Evolutionary conservation across 2,797 vertebrate species (phyloP).

Genomic region (Discoglossus pictus): DNA sequence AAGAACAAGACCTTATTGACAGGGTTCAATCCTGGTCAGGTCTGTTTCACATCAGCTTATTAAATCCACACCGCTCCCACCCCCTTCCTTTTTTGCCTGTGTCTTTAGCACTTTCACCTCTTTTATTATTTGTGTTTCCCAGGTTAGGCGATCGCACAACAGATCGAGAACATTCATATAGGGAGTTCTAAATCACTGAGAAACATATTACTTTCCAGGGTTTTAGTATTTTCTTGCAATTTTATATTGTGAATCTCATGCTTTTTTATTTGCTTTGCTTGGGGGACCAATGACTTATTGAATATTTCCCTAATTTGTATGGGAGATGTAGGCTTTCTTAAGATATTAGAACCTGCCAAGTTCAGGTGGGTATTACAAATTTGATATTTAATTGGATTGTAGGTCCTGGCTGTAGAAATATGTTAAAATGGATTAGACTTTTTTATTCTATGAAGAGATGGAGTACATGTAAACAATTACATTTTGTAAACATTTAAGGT

Average conservation of each 20-base stretch:
- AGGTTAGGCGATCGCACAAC: slow-evolving; percentile 30
- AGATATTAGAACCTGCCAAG: too few relatives aligned
- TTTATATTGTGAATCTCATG: slow-evolving; percentile 16
- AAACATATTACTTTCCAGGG: background rate
- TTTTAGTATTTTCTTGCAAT: background rate
- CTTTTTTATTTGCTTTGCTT: background rate
- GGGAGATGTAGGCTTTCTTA: background rate
- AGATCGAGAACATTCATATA: slow-evolving; percentile 29
- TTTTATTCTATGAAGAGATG: too few relatives aligned
- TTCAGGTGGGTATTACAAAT: too few relatives aligned
- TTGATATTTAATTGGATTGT: too few relatives aligned
- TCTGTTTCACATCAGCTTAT: slow-evolving; percentile 72
- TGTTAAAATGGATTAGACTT: too few relatives aligned
- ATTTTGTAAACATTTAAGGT: too few relatives aligned
- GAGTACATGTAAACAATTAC: too few relatives aligned
- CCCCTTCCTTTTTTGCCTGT: slow-evolving; percentile 32
- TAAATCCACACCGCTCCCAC: slow-evolving; percentile 56
- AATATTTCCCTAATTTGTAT: slow-evolving; percentile 1
- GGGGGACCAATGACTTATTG: slow-evolving; percentile 1
- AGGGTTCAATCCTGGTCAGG: slow-evolving; percentile 67
- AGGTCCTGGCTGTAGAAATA: too few relatives aligned
- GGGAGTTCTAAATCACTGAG: slow-evolving; percentile 14
- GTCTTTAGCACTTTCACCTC: slow-evolving; percentile 44
- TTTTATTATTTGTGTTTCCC: slow-evolving; percentile 29
- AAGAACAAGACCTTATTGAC: slow-evolving; percentile 87